A percentile compares a stretch with the other conserved stretches of the same genome.
Conservation (phyloP, 2,113 vertebrate genomes). For the Terrapene triunguis region DNA sequence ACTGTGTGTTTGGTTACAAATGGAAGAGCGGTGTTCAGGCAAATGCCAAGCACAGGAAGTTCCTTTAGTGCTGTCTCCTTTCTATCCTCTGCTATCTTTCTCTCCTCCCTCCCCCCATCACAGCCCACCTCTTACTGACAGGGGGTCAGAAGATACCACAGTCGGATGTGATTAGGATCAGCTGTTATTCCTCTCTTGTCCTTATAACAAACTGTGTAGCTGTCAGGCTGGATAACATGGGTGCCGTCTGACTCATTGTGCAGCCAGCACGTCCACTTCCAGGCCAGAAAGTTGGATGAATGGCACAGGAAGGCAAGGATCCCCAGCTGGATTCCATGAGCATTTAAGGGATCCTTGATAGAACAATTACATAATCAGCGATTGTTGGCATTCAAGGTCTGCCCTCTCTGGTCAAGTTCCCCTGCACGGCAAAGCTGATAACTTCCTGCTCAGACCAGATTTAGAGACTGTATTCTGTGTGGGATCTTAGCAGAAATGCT, state of each 20-base stretch:
- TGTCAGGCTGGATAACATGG: background rate
- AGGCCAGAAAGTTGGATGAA: background rate
- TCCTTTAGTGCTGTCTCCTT: background rate
- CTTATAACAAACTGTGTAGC: background rate
- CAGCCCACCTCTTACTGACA: background rate
- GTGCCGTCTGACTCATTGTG: background rate
- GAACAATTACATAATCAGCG: accelerated
- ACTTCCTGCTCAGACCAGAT: constrained; percentile 63
- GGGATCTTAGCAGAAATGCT: background rate
- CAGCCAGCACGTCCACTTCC: background rate
- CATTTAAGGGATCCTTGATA: background rate
- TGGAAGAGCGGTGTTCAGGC: background rate
- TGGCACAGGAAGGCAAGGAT: background rate
- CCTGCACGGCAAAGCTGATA: background rate
- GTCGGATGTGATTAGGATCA: background rate
- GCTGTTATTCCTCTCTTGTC: background rate
- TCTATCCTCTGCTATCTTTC: background rate
- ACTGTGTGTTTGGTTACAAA: background rate
- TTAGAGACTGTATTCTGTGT: constrained; percentile 12
- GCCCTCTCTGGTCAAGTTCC: background rate
- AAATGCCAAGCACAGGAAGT: background rate
- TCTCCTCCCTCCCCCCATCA: background rate
- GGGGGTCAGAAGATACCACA: background rate
- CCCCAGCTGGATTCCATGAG: background rate
- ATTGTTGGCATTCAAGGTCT: accelerated